These are phyloP conservation scores for Cyaniris semiargus DNA, from an alignment of 2,888 invertebrate genomes.

Conservation along the genomic window DNA sequence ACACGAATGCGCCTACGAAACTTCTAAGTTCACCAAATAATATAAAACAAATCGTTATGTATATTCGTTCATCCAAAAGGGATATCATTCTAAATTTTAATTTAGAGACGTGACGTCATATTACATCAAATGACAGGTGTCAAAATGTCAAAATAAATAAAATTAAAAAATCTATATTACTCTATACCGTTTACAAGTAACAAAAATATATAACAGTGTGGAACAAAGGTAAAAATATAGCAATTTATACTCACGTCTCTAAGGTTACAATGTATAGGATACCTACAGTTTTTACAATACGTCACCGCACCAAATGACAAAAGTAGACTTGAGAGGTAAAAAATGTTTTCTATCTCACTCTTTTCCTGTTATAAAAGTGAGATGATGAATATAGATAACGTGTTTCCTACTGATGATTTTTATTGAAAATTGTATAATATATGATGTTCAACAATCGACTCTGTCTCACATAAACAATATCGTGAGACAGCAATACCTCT, in stretches of 20 bases:
- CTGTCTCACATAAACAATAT: no score
- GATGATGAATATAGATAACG: neutral
- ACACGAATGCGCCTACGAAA: constrained; percentile 59
- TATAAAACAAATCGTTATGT: constrained; percentile 62
- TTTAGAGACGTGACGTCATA: constrained; percentile 43
- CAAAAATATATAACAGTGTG: constrained; percentile 24
- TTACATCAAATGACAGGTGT: neutral
- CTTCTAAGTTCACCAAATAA: constrained; percentile 69
- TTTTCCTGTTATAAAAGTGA: neutral
- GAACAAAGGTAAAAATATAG: neutral
- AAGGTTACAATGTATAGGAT: constrained; percentile 6
- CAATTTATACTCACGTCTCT: constrained; percentile 34
- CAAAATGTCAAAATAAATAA: neutral
- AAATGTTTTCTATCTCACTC: neutral
- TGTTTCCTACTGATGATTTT: neutral
- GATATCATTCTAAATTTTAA: constrained; percentile 36
- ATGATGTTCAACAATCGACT: no score
- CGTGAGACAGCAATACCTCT: no score
- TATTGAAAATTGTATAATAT: neutral
- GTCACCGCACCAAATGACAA: constrained; percentile 18
- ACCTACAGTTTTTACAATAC: constrained; percentile 18
- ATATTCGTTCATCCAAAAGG: constrained; percentile 52
- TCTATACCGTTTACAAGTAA: constrained; percentile 14
- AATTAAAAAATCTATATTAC: constrained; percentile 15
- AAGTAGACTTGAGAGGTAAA: neutral